Evolutionary conservation across 1,140 invertebrate species (phyloP).

Genomic region (Drosophila takahashii): DNA sequence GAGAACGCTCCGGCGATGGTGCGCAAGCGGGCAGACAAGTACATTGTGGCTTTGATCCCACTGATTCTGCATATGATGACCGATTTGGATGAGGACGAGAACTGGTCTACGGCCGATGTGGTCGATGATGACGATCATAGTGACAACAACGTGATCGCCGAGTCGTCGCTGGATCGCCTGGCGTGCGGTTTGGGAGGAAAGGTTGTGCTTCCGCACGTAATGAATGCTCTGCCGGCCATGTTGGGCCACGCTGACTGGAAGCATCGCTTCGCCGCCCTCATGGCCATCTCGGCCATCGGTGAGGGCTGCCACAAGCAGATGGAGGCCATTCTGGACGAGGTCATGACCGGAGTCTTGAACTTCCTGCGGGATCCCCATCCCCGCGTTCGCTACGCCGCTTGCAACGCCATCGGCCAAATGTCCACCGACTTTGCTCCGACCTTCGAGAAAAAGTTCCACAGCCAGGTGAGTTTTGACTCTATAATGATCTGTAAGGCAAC

Average conservation of each 20-base stretch:
- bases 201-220: slow-evolving; percentile 95
- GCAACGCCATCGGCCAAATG: slow-evolving; percentile 99
- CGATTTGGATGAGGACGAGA: slow-evolving; percentile 90
- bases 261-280: slow-evolving; percentile 96
- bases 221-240: slow-evolving; percentile 94
- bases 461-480: slow-evolving; percentile 85
- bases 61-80: slow-evolving; percentile 98
- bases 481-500: no score
- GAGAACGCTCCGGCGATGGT: slow-evolving; percentile 98
- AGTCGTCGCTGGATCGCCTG: slow-evolving; percentile 97
- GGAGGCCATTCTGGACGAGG: slow-evolving; percentile 95
- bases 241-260: slow-evolving; percentile 93
- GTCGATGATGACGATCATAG: slow-evolving; percentile 94
- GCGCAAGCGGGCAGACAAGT: slow-evolving; percentile 93
- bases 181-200: slow-evolving; percentile 98
- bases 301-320: slow-evolving; percentile 99
- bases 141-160: slow-evolving; percentile 97
- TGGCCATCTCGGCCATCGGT: slow-evolving; percentile 99
- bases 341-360: slow-evolving; percentile 95
- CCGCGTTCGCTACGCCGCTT: slow-evolving; percentile 93
- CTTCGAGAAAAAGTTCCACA: slow-evolving; percentile 99
- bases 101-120: slow-evolving; percentile 93
- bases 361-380: slow-evolving; percentile 92
- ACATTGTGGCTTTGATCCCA: slow-evolving; percentile 91
- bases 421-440: slow-evolving; percentile 98